These are phyloP conservation scores for Pachyuromys duprasi DNA, from an alignment of 2,797 vertebrate species.

Conservation along the genomic window DNA sequence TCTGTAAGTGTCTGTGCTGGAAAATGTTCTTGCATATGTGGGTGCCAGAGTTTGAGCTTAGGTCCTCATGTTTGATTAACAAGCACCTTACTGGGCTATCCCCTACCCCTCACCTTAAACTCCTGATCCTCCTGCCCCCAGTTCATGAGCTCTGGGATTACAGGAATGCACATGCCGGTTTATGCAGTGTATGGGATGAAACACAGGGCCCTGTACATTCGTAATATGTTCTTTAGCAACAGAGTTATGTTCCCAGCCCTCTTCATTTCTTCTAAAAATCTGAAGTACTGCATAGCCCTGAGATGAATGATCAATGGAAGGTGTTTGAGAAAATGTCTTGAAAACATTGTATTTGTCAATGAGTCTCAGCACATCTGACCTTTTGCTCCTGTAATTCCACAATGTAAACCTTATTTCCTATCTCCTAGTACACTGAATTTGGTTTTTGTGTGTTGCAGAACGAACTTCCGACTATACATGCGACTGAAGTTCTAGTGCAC, in stretches of 20 bases:
- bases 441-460: neutral
- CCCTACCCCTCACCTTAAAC: neutral
- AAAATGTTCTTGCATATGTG: too few species aligned
- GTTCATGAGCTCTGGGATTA: neutral
- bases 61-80: neutral
- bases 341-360: slow-evolving; percentile 92
- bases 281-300: slow-evolving; percentile 96
- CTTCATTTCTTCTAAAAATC: slow-evolving; percentile 89
- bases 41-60: neutral
- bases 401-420: slow-evolving; percentile 95
- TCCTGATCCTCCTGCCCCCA: neutral
- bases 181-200: neutral
- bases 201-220: neutral
- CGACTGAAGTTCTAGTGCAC: slow-evolving; percentile 79
- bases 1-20: neutral
- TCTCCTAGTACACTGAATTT: slow-evolving; percentile 93
- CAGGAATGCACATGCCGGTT: neutral
- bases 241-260: neutral
- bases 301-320: slow-evolving; percentile 96
- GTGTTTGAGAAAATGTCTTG: slow-evolving; percentile 96
- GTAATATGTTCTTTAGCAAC: neutral
- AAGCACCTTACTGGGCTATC: neutral
- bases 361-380: slow-evolving; percentile 91
- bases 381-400: slow-evolving; percentile 94
- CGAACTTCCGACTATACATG: neutral